Evolutionary conservation across 2,888 invertebrate species (phyloP), one percentile per base, ranked within the genome.

Genomic region (Exephanes ischioxanthus): DNA sequence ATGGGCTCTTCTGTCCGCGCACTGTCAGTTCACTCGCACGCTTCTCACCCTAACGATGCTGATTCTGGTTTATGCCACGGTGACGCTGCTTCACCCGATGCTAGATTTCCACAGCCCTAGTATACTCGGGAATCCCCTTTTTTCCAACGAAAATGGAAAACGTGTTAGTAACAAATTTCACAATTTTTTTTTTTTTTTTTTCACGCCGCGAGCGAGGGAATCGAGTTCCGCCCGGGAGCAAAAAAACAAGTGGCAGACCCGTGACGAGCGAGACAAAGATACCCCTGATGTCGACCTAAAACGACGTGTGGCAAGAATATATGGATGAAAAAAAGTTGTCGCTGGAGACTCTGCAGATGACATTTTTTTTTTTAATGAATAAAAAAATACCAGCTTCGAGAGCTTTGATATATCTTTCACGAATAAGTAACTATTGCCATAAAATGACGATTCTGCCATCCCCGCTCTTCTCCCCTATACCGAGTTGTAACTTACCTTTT

Each of bases 91-190:
- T 63, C 33, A 66, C 63, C 19, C 22, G 67, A 63, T 75, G 63
- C 51, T 30, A 33, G 75, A n/a, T 63, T 63, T 33, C 30, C n/a
- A 14, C 22, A 45, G 3, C 45, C 11, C 11, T 3, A 16, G 66
- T 37, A 3, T 66, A 14, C 5, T 16, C 63, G 51, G 7, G 9
- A 22, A 66, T 66, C 33, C 58, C 4, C 53, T 7, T 6, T 33
- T 70, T 48, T 70, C 37, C 70, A 61, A 68, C 68, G 63, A 80
- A 61, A 78, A 70, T 48, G 67, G 61, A 61, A 41, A 80, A 63
- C 33, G 16, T 53, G 71, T 72, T 71, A 22, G 70, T 41, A 41
- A 41, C 33, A 70, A 68, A 80, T 71, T 51, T 61, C n/a, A n/a
- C 5, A 37, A 61, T 41, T 70, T 30, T 37, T 19, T 26, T 3